Evolutionary conservation across 2,797 vertebrate species (phyloP).

Genomic region (Eospalax fontanierii): DNA sequence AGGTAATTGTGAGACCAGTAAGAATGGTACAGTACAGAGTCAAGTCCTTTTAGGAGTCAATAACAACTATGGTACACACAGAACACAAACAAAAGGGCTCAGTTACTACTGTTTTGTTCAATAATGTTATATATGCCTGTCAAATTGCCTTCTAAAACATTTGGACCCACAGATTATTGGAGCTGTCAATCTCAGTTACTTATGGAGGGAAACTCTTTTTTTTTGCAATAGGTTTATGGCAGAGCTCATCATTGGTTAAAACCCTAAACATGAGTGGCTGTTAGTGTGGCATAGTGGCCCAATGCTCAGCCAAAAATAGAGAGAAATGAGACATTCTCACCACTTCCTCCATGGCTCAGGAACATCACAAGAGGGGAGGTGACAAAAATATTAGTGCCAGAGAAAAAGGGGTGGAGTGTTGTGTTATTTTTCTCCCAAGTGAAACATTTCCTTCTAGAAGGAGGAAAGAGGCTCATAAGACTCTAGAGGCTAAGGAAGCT

Average conservation of each 20-base stretch:
- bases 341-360: not conserved
- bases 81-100: not conserved
- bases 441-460: not conserved
- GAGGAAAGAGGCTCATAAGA: not conserved
- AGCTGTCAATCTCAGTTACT: not conserved
- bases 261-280: not conserved
- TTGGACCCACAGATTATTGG: not conserved
- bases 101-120: not conserved
- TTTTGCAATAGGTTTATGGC: not conserved
- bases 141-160: not conserved
- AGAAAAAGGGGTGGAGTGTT: not conserved
- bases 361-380: not conserved
- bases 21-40: not conserved
- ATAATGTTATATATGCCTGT: not conserved
- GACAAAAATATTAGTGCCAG: not conserved
- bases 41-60: slow-evolving; percentile 21
- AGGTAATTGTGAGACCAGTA: not conserved
- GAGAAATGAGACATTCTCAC: not conserved
- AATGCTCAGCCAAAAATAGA: not conserved
- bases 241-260: not conserved
- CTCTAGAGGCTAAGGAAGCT: no score
- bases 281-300: not conserved
- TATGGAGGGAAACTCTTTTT: not conserved
- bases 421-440: not conserved
- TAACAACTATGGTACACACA: not conserved